A percentile compares a stretch with the other conserved stretches of the same genome.
These are phyloP conservation scores for Sula dactylatra DNA, from an alignment of 2,113 vertebrate genomes.

Conservation along the genomic window DNA sequence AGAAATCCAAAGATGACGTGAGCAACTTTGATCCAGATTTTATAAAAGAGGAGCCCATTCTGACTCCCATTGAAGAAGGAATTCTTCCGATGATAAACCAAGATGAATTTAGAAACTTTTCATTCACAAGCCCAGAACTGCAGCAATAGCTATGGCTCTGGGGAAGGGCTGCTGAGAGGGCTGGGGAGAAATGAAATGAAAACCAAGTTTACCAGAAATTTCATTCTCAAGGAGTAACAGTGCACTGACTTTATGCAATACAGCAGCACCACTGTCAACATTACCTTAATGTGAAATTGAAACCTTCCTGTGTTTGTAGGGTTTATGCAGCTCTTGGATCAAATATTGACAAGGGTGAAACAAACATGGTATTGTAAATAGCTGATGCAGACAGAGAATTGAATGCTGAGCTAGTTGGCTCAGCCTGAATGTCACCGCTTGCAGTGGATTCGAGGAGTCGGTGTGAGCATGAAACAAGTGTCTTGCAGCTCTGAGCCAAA, in stretches of 20 bases:
- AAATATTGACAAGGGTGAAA: constrained; percentile 43
- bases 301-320: constrained; percentile 44
- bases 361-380: constrained; percentile 2
- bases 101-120: constrained; percentile 95
- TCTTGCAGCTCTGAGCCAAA: constrained; percentile 68
- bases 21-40: constrained; percentile 99
- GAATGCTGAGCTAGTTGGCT: constrained; percentile 27
- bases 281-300: constrained; percentile 53
- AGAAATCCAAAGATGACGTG: constrained; percentile 95
- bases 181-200: not conserved
- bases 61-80: constrained; percentile 92
- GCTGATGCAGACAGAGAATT: not conserved
- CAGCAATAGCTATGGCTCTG: constrained; percentile 53
- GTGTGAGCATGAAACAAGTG: not conserved
- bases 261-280: constrained; percentile 24
- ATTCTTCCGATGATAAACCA: constrained; percentile 90
- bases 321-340: constrained; percentile 32
- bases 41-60: constrained; percentile 90
- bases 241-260: not conserved
- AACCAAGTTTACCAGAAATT: constrained; percentile 40
- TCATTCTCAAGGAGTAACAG: constrained; percentile 37
- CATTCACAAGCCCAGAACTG: constrained; percentile 86
- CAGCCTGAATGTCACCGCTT: not conserved
- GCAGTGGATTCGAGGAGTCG: not conserved
- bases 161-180: not conserved